These are phyloP conservation scores for Fratercula arctica DNA, from an alignment of 2,797 vertebrate genomes.

Conservation along the genomic window DNA sequence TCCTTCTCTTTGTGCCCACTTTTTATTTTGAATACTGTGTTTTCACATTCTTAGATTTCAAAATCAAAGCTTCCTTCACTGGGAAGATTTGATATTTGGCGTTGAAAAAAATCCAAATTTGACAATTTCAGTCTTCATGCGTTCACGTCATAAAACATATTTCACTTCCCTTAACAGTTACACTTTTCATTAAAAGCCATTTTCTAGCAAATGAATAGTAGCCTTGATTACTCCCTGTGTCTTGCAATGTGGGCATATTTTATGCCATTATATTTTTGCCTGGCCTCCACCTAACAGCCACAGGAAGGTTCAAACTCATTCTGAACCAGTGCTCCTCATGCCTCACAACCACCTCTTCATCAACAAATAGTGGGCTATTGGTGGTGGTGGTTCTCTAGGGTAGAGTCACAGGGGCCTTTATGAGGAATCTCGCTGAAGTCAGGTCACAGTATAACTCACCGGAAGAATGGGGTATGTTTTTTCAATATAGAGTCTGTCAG, in stretches of 20 bases:
- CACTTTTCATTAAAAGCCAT: not conserved
- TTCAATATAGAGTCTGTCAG: conserved; percentile 85
- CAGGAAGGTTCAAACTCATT: not conserved
- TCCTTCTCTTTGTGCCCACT: not conserved
- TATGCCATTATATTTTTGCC: not conserved
- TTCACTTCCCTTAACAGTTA: not conserved
- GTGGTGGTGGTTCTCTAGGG: not conserved
- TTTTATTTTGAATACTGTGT: not conserved
- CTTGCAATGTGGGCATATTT: not conserved
- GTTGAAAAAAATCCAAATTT: not conserved
- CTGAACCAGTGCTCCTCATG: not conserved
- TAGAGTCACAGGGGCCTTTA: not conserved
- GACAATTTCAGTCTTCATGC: not conserved
- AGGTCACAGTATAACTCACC: conserved; percentile 66
- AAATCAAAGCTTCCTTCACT: not conserved
- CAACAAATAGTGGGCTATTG: not conserved
- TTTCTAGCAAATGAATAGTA: not conserved
- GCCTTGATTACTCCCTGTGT: not conserved
- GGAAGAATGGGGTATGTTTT: conserved; percentile 78
- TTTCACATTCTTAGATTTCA: not conserved
- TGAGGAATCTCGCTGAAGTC: not conserved
- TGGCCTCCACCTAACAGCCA: not conserved
- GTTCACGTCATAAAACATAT: not conserved
- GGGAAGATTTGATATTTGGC: not conserved
- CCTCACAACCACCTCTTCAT: not conserved